Evolutionary conservation across 2,888 invertebrate genomes (phyloP), one percentile per base, ranked within the genome.

Genomic region (Scaptomyza parva): DNA sequence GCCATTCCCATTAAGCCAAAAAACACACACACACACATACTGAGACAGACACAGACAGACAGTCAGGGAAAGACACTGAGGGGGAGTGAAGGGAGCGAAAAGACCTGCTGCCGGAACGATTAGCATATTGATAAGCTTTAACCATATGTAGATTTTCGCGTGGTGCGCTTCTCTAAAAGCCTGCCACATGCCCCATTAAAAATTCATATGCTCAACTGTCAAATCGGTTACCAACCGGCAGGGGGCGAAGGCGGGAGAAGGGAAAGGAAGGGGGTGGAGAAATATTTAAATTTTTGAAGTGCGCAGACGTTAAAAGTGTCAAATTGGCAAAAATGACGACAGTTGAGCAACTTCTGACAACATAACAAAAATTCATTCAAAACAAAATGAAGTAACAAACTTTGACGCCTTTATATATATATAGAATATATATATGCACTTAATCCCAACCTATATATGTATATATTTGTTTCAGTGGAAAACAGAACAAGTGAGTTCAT

Each of bases 251-350:
- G 22, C 3, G 5, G 22, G 8, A 9, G 28, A 28, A 5, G 9
- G 6, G n/a, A n/a, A n/a, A n/a, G n/a, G n/a, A n/a, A n/a, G 14
- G 14, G 14, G 33, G n/a, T n/a, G 9, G 5, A 12, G n/a, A 35
- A 67, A 63, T 72, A 84, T 86, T 86, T 77, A 82, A 83, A 74
- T 76, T 79, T 79, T 86, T 86, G 57, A 86, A 81, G 77, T 79
- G 84, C 80, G 74, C 70, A 79, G 76, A 71, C 71, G 81, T 77
- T 80, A 86, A 86, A 82, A 86, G 85, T 84, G 82, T 83, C 82
- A 83, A 83, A 83, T 83, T 83, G 86, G 78, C 68, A 17, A 81
- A 80, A 84, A 86, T 62, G 75, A 66, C 53, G 59, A 48, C 65
- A 76, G 51, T 65, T 62, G 64, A 52, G 37, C 39, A 66, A 58